Conservation (phyloP, 2,113 vertebrate genomes). For the Xiphias gladius region DNA sequence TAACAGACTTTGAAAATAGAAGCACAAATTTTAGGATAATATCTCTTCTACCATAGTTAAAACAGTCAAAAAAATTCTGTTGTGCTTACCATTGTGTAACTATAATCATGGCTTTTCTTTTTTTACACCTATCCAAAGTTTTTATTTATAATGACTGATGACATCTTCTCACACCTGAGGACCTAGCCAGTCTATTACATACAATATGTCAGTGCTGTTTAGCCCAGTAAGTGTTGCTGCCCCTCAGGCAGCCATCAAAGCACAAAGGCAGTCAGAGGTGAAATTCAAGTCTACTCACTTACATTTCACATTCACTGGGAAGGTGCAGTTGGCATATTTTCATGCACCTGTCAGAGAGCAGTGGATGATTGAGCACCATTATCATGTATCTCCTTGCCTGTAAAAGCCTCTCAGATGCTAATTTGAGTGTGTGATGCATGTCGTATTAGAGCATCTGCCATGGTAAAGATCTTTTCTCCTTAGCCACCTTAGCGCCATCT, state of each 20-base stretch:
- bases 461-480: constrained; percentile 36
- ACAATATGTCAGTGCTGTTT: neutral
- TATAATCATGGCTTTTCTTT: neutral
- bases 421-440: constrained; percentile 7
- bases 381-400: neutral
- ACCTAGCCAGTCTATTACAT: neutral
- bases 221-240: neutral
- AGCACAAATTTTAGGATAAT: neutral
- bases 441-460: constrained; percentile 56
- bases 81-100: too few species aligned
- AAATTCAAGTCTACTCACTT: constrained; percentile 4
- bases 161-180: neutral
- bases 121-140: neutral
- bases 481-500: constrained; percentile 54
- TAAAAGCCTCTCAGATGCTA: constrained; percentile 13
- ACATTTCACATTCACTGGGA: constrained; percentile 2
- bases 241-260: neutral
- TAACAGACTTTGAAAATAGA: neutral
- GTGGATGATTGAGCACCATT: constrained; percentile 6
- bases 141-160: neutral
- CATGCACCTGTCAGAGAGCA: neutral
- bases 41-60: neutral
- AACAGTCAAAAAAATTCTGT: neutral
- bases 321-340: neutral
- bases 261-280: constrained; percentile 3